A percentile compares a stretch with the other conserved stretches of the same genome.
Conservation (phyloP, 2,113 vertebrate species). For the Bostrychus sinensis region DNA sequence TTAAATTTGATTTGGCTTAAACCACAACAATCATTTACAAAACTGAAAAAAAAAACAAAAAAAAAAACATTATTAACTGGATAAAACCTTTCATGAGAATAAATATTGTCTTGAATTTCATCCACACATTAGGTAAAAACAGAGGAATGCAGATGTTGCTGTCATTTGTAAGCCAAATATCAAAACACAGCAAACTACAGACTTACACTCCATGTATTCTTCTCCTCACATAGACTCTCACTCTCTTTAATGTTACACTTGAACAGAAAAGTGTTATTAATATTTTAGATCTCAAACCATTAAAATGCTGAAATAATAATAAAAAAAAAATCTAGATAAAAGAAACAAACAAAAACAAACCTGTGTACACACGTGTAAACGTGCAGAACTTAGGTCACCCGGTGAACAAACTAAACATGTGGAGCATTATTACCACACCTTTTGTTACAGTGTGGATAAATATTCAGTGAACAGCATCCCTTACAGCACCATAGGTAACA, state of each 20-base stretch:
- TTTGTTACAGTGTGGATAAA: constrained; percentile 32
- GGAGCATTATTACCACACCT: constrained; percentile 17
- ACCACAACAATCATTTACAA: no score
- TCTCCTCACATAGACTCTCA: constrained; percentile 5
- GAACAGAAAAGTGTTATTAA: constrained; percentile 16
- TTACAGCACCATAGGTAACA: no score
- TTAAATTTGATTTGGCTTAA: constrained; percentile 14
- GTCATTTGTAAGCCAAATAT: constrained; percentile 27
- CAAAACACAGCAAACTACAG: constrained; percentile 33
- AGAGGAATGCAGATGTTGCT: constrained; percentile 47
- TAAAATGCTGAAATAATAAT: constrained; percentile 12
- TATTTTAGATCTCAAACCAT: constrained; percentile 1
- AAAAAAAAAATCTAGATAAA: no score
- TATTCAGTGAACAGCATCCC: constrained; percentile 20
- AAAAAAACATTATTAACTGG: constrained; percentile 25
- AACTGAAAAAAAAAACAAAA: constrained; percentile 7
- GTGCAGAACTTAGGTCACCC: constrained; percentile 43
- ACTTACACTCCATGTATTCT: constrained; percentile 8
- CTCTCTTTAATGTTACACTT: constrained; percentile 13
- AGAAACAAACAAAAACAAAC: constrained; percentile 14
- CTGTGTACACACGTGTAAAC: constrained; percentile 15
- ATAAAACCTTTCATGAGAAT: constrained; percentile 56
- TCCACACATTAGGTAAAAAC: constrained; percentile 25
- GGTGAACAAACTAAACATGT: constrained; percentile 24
- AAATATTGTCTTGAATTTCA: constrained; percentile 55